These are phyloP conservation scores for Atrichornis clamosus DNA, from an alignment of 2,113 vertebrate genomes.

Conservation along the genomic window DNA sequence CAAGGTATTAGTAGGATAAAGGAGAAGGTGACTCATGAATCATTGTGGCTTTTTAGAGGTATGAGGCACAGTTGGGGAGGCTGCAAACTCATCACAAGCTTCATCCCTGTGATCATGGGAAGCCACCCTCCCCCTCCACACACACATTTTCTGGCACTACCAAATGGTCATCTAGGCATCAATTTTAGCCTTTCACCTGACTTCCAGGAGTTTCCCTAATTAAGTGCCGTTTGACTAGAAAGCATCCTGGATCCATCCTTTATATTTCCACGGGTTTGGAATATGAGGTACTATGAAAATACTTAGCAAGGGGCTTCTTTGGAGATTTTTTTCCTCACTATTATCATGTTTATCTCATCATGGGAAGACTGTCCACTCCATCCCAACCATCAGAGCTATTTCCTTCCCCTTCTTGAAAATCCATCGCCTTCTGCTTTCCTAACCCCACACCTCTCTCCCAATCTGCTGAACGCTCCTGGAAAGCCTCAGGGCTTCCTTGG, in stretches of 20 bases:
- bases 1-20: neutral
- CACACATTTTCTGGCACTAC: neutral
- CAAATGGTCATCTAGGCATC: neutral
- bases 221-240: neutral
- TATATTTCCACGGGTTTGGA: neutral
- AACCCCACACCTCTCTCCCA: neutral
- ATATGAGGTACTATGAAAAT: neutral
- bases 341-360: neutral
- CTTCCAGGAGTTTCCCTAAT: neutral
- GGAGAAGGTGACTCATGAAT: neutral
- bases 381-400: neutral
- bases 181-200: neutral
- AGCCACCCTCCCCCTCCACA: neutral
- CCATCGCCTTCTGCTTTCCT: neutral
- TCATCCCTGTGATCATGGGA: rapidly evolving
- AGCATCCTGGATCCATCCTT: neutral
- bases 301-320: neutral
- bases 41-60: neutral
- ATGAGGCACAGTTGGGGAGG: neutral
- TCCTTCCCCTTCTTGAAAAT: neutral
- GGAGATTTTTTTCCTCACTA: neutral
- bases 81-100: neutral
- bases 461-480: neutral
- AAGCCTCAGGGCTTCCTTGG: neutral
- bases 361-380: neutral